Percentiles rank a stretch among this genome's conserved stretches.
These are phyloP conservation scores for Metopolophium dirhodum DNA, from an alignment of 1,140 invertebrate species.

Conservation along the genomic window DNA sequence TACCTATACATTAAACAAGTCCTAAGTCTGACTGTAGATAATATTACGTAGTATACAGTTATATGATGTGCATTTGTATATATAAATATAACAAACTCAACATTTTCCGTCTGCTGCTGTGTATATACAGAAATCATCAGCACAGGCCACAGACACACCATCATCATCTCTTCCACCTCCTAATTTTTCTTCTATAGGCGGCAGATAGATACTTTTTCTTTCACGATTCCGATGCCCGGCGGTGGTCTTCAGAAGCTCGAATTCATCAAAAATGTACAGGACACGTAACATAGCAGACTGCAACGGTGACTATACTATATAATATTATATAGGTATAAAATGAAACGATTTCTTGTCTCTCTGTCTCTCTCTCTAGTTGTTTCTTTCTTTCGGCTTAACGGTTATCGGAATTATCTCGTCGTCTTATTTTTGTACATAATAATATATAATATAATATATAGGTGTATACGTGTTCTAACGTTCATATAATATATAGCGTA, in stretches of 20 bases:
- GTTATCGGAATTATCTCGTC: constrained; percentile 13
- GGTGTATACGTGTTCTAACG: not conserved
- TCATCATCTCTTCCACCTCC: not conserved
- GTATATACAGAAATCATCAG: not conserved
- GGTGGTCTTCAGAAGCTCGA: not conserved
- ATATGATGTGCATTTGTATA: not conserved
- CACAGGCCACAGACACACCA: not conserved
- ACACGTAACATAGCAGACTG: not conserved
- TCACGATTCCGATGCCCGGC: not conserved
- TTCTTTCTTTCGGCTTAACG: not conserved
- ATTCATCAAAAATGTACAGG: constrained; percentile 4
- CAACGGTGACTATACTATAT: not conserved
- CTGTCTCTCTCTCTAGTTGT: not conserved
- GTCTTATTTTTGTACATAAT: not conserved
- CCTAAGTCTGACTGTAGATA: not conserved
- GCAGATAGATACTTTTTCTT: not conserved
- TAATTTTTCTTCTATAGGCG: not conserved
- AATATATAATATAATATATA: not conserved
- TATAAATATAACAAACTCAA: not conserved
- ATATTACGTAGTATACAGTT: not conserved
- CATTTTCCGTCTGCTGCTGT: not conserved
- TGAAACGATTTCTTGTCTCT: not conserved
- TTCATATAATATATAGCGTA: not conserved
- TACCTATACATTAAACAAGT: not conserved
- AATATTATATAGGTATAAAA: not conserved